Conservation (phyloP, 2,888 invertebrate species). For the Epirrhoe alternata region DNA sequence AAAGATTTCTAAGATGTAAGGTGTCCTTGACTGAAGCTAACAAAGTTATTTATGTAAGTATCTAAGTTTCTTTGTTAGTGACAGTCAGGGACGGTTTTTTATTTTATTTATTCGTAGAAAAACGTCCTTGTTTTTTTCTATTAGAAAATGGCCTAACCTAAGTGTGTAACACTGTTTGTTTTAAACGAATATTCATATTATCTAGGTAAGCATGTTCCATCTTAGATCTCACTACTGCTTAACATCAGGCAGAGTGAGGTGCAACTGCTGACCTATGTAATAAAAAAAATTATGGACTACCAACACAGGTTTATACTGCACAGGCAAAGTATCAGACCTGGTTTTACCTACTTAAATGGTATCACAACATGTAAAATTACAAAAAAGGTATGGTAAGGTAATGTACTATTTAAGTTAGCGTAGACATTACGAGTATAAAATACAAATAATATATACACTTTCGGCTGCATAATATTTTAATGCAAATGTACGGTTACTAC, state of each 20-base stretch:
- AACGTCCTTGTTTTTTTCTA: not conserved
- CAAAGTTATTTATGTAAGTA: conserved; percentile 14
- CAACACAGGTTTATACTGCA: too few relatives aligned
- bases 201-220: too few relatives aligned
- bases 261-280: too few relatives aligned
- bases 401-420: not conserved
- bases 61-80: not conserved
- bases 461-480: conserved; percentile 28
- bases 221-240: too few relatives aligned
- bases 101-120: not conserved
- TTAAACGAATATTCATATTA: too few relatives aligned
- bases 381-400: too few relatives aligned
- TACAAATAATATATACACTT: conserved; percentile 20
- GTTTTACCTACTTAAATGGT: too few relatives aligned
- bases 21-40: conserved; percentile 10
- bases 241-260: too few relatives aligned
- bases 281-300: too few relatives aligned
- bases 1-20: conserved; percentile 15
- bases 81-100: not conserved
- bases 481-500: conserved; percentile 30
- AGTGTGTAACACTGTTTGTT: too few relatives aligned
- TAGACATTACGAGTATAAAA: conserved; percentile 6
- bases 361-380: too few relatives aligned
- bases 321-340: too few relatives aligned
- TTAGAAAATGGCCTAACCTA: not conserved